phyloP scores from a whole-genome alignment of 2,888 invertebrate genomes.

The Sphaeridia pumilis region DNA sequence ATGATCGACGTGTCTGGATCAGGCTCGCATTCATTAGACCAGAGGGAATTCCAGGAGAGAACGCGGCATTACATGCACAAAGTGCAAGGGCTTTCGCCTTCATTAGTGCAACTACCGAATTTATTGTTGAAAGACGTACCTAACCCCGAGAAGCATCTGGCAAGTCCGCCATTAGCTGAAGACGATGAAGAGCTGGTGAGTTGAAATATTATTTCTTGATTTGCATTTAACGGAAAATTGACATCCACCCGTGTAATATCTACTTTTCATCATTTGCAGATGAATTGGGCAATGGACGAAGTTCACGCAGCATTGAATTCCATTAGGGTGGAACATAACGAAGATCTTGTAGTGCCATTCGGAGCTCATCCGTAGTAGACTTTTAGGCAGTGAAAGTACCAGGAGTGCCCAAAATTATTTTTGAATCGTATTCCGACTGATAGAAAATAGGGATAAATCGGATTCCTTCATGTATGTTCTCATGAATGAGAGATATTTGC shows the following conservation, averaged over 20 bases:
- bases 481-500: no score
- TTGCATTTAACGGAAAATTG: no score
- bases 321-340: conserved; percentile 33
- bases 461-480: no score
- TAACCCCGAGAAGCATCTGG: conserved; percentile 35
- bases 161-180: conserved; percentile 28
- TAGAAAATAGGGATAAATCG: no score
- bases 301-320: conserved; percentile 32
- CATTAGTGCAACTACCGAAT: conserved; percentile 25
- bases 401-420: no score
- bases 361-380: conserved; percentile 23
- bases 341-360: conserved; percentile 35
- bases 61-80: conserved; percentile 33
- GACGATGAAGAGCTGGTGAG: conserved; percentile 34
- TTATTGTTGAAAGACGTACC: conserved; percentile 32
- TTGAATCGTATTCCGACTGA: no score
- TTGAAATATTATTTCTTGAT: no score
- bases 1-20: conserved; percentile 36
- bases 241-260: no score
- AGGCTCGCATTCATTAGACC: conserved; percentile 35
- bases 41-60: conserved; percentile 35
- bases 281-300: conserved; percentile 35
- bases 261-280: no score
- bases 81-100: conserved; percentile 30
- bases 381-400: conserved; percentile 29